Evolutionary conservation across 2,797 vertebrate genomes (phyloP).

Genomic region (Pelobates cultripes): DNA sequence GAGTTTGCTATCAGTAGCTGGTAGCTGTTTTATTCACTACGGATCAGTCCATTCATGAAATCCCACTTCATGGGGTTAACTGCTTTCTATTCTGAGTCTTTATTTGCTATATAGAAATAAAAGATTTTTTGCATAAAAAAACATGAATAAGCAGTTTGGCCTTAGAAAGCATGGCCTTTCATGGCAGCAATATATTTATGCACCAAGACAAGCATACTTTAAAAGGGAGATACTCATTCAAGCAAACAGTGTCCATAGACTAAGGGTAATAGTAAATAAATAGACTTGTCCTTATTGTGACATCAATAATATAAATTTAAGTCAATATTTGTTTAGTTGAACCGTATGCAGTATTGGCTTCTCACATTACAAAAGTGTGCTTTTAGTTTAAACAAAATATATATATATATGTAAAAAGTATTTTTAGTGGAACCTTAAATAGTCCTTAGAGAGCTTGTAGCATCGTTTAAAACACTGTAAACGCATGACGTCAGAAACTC

Average conservation of each 20-base stretch:
- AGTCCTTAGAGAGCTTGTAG: too few species aligned
- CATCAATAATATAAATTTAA: neutral
- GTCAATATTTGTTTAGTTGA: too few species aligned
- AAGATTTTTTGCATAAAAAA: conserved; percentile 64
- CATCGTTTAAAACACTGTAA: neutral
- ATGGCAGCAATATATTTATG: conserved; percentile 79
- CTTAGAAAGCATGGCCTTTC: conserved; percentile 70
- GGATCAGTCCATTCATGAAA: conserved; percentile 70
- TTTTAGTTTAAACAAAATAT: too few species aligned
- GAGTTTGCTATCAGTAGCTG: conserved; percentile 62
- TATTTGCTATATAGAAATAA: conserved; percentile 62
- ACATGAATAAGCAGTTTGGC: conserved; percentile 75
- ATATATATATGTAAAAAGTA: too few species aligned
- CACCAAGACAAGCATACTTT: conserved; percentile 78
- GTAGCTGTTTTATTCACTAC: conserved; percentile 56
- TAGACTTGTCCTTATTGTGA: neutral
- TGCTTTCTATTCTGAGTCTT: conserved; percentile 64
- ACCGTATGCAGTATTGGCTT: too few species aligned
- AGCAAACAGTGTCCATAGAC: conserved; percentile 47
- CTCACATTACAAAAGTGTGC: too few species aligned
- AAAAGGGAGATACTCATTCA: conserved; percentile 74
- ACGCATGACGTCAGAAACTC: neutral
- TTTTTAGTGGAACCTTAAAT: too few species aligned
- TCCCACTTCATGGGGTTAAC: conserved; percentile 57
- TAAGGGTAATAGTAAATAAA: too few species aligned